Evolutionary conservation across 2,888 invertebrate genomes (phyloP).

Genomic region (Lithophane semibrunnea): DNA sequence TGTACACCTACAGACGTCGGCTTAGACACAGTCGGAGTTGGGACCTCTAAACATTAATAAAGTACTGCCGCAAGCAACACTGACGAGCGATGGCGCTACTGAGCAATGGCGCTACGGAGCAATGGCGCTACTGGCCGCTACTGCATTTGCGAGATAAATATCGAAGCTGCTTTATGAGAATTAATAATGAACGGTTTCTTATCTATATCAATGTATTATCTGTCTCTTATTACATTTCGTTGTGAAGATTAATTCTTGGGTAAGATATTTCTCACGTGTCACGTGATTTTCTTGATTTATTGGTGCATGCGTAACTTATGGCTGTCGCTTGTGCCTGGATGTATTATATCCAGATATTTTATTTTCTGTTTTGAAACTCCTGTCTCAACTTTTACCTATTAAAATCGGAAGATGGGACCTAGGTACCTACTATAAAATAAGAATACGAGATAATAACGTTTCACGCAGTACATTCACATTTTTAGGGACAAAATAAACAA

Average conservation of each 20-base stretch:
- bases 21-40: slow-evolving; percentile 54
- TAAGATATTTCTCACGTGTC: slow-evolving; percentile 46
- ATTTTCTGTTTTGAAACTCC: too few relatives aligned
- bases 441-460: not conserved
- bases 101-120: slow-evolving; percentile 39
- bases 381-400: too few relatives aligned
- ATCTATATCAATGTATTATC: slow-evolving; percentile 47
- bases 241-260: slow-evolving; percentile 36
- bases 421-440: too few relatives aligned
- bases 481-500: slow-evolving; percentile 26
- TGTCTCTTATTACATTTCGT: slow-evolving; percentile 42
- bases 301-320: slow-evolving; percentile 25
- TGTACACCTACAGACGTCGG: slow-evolving; percentile 67
- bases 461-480: not conserved
- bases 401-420: too few relatives aligned
- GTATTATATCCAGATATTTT: too few relatives aligned
- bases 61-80: slow-evolving; percentile 64
- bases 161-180: slow-evolving; percentile 52
- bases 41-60: slow-evolving; percentile 66
- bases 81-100: slow-evolving; percentile 49
- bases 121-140: slow-evolving; percentile 57
- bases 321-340: slow-evolving; percentile 1
- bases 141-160: slow-evolving; percentile 68
- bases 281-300: slow-evolving; percentile 44
- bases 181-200: slow-evolving; percentile 52